Base-by-base conservation (phyloP, 2,797 vertebrate species). In the Cynodonichthys magdalenae region DNA sequence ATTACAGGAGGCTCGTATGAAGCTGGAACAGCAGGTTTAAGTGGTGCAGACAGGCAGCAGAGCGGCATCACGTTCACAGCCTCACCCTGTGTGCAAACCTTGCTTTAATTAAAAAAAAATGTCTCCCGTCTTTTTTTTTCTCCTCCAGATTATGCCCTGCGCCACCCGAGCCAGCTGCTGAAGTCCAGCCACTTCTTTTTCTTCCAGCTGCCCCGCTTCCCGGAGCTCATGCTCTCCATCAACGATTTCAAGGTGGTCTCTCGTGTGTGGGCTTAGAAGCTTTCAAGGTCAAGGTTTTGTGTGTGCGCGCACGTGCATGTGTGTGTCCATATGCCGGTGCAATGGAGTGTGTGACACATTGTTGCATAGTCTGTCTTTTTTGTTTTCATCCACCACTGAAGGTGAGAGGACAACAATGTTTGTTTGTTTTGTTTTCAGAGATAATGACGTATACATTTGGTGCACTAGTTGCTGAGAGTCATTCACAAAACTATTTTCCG, bases 151-250 rank as follows among this genome's bases (percentile, higher is more conserved):
- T 99, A 98, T 73, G 94, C 96, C 70, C 93, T 98, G 82, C 94
- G 92, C 83, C 95, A 96, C 87, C 96, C 97, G 73, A 95, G 95
- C 87, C 97, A 99, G 94, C 92, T 99, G 91, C 94, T 98, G 89
- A 99, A 96, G 90, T 99, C 95, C 87, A 96, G 96, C 85, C 95
- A 95, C 90, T 97, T 95, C 92, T 99, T 97, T 90, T 98, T 99
- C 93, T 99, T 97, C 93, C 98, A 99, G 94, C 93, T 99, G 91
- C 96, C 97, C 66, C 92, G 95, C 91, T 95, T 99, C 85, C 97
- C 98, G 19, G 98, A 99, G 92, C 93, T 99, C 89, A 97, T 97
- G 95, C 95, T 98, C 88, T 96, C 96, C 91, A 95, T 99, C 94
- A 96, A 97, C 85, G 98, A 99, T 92, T 99, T 97, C 93, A 96